Evolutionary conservation across 2,113 vertebrate genomes (phyloP).

Genomic region (Pogona vitticeps): DNA sequence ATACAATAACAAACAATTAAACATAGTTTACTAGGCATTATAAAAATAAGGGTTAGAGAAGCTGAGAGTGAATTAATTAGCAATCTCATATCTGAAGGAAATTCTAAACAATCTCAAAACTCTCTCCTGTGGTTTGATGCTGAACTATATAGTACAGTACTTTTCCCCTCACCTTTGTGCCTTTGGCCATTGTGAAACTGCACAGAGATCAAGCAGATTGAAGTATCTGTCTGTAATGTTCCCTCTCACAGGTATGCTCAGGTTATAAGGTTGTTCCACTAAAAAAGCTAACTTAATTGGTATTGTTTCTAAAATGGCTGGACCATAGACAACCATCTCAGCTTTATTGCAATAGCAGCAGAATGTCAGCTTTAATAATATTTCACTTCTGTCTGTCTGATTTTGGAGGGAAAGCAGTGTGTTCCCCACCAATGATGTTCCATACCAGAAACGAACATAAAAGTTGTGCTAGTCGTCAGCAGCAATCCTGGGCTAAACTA

Average conservation of each 20-base stretch:
- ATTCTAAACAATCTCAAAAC: conserved; percentile 58
- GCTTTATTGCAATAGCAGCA: fast-evolving
- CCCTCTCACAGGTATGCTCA: conserved; percentile 31
- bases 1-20: neutral
- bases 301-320: conserved; percentile 21
- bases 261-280: conserved; percentile 46
- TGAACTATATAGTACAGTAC: conserved; percentile 26
- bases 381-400: neutral
- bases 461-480: neutral
- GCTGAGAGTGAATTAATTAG: conserved; percentile 28
- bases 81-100: conserved; percentile 52
- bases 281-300: conserved; percentile 47
- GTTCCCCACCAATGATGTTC: neutral
- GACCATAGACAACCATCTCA: neutral
- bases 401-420: neutral
- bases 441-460: neutral
- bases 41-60: neutral
- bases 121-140: conserved; percentile 54
- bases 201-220: conserved; percentile 54
- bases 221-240: conserved; percentile 57
- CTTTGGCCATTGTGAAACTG: conserved; percentile 36
- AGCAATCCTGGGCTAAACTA: neutral
- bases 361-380: neutral
- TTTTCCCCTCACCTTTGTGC: conserved; percentile 37
- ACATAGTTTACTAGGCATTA: neutral